These are phyloP conservation scores for Vireo griseus DNA, from an alignment of 2,797 vertebrate species.

Conservation along the genomic window DNA sequence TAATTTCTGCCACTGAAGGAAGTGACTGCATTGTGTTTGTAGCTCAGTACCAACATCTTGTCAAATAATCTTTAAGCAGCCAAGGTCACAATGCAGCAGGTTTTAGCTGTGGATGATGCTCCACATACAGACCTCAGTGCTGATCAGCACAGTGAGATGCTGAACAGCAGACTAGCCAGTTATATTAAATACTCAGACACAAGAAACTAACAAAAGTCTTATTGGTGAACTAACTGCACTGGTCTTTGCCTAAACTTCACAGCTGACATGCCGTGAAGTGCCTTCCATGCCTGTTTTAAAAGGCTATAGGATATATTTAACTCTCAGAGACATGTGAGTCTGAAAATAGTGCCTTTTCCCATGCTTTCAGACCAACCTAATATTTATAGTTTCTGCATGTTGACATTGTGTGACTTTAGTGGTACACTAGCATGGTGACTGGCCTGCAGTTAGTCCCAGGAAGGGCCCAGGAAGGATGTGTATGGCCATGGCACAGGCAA, in stretches of 20 bases:
- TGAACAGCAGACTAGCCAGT: not conserved
- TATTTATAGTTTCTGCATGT: not conserved
- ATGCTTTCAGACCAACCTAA: not conserved
- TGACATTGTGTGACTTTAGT: not conserved
- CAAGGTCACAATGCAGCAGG: not conserved
- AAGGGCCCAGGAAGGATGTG: not conserved
- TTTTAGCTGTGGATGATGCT: not conserved
- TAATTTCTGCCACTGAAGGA: constrained; percentile 23
- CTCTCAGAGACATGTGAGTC: not conserved
- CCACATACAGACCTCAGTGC: not conserved
- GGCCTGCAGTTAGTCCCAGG: not conserved
- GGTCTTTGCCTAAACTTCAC: not conserved
- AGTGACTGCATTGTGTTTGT: constrained; percentile 23
- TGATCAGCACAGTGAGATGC: not conserved
- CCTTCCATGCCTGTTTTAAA: not conserved
- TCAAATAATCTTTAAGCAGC: constrained; percentile 17
- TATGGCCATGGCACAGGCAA: not conserved
- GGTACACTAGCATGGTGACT: not conserved
- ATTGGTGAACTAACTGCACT: not conserved
- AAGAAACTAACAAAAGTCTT: not conserved
- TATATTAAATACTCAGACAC: not conserved
- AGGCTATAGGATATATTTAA: not conserved
- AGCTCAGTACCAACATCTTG: constrained; percentile 28
- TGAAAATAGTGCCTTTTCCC: not conserved
- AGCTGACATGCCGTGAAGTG: not conserved